Conservation (phyloP, 2,888 invertebrate species). For the Oscheius sp. region DNA sequence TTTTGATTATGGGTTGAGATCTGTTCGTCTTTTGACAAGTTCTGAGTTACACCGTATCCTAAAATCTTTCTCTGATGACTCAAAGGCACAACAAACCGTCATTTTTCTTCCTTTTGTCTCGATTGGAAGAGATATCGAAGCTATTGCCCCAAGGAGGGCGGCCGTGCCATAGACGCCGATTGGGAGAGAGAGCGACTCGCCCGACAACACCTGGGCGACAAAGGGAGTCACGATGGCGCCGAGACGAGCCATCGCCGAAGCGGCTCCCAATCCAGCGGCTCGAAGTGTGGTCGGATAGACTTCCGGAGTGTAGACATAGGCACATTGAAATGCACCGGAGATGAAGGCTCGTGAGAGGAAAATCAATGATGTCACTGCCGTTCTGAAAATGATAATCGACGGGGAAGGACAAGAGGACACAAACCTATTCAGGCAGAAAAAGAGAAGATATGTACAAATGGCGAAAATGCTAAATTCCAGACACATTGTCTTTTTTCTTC, state of each 20-base stretch:
- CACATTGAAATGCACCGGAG: slow-evolving; percentile 92
- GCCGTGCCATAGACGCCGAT: slow-evolving; percentile 84
- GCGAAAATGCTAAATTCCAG: slow-evolving; percentile 89
- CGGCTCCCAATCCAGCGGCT: slow-evolving; percentile 90
- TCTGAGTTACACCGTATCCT: slow-evolving; percentile 7
- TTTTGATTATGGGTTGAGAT: background rate
- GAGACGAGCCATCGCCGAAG: slow-evolving; percentile 88
- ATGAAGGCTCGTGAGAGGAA: slow-evolving; percentile 91
- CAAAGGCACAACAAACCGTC: background rate
- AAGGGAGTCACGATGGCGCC: slow-evolving; percentile 95
- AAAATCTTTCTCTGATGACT: background rate
- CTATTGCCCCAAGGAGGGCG: slow-evolving; percentile 83
- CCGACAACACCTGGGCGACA: slow-evolving; percentile 87
- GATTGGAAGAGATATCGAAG: slow-evolving; percentile 85
- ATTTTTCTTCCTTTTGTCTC: slow-evolving; percentile 81
- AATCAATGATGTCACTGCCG: slow-evolving; percentile 82
- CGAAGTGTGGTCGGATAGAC: slow-evolving; percentile 90
- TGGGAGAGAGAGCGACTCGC: slow-evolving; percentile 82
- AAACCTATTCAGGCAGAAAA: slow-evolving; percentile 78
- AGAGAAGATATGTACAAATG: slow-evolving; percentile 79
- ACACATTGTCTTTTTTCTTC: slow-evolving; percentile 91
- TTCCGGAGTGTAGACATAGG: slow-evolving; percentile 95
- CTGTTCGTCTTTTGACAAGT: background rate
- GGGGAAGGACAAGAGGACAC: background rate
- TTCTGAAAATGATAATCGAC: slow-evolving; percentile 42